phyloP scores from a whole-genome alignment of 2,888 invertebrate species.

The Buathra laborator region DNA sequence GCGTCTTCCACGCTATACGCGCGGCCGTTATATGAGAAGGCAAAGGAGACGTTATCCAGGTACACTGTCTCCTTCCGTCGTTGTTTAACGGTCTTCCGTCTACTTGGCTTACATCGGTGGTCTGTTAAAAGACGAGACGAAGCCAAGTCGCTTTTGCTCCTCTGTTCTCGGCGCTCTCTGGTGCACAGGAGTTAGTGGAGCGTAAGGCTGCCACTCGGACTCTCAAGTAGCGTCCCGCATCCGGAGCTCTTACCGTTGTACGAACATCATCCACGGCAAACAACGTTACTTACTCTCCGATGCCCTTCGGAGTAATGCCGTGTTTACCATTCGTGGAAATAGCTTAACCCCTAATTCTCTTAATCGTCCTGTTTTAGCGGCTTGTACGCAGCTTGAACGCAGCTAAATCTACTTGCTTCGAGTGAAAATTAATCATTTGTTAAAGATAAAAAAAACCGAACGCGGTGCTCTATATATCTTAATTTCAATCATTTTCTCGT shows the following conservation, averaged over 20 bases:
- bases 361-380: background rate
- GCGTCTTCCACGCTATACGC: background rate
- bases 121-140: background rate
- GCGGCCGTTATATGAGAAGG: constrained; percentile 29
- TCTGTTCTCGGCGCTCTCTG: constrained; percentile 3
- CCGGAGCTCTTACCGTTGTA: background rate
- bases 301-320: constrained; percentile 26
- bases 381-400: background rate
- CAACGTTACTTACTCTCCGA: background rate
- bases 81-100: constrained; percentile 45
- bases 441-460: no score
- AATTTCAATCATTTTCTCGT: no score
- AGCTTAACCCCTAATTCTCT: background rate
- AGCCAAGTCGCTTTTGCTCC: constrained; percentile 1
- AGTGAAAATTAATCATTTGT: background rate
- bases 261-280: constrained; percentile 34
- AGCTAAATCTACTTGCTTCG: background rate
- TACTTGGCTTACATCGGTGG: background rate
- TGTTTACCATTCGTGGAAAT: constrained; percentile 6
- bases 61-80: constrained; percentile 19
- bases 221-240: constrained; percentile 11
- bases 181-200: constrained; percentile 32
- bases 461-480: no score
- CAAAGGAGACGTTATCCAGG: constrained; percentile 18
- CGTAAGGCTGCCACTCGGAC: constrained; percentile 23